These are phyloP conservation scores for Orbicella faveolata DNA, from an alignment of 64 coral and sea anemone genomes.

Conservation along the genomic window DNA sequence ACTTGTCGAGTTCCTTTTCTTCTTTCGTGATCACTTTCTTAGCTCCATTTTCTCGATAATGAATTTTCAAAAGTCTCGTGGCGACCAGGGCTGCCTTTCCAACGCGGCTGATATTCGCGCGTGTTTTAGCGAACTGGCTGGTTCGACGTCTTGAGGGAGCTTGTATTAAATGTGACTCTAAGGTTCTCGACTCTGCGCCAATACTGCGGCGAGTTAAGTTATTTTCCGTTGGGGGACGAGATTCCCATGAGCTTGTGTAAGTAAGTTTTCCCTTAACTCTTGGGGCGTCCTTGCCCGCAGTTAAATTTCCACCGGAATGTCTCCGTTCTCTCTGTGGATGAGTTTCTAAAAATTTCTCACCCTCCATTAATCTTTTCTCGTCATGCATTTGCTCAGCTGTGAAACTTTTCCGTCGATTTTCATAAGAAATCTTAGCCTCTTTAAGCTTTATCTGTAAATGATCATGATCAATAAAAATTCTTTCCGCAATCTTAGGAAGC, in stretches of 20 bases:
- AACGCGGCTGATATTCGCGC: background rate
- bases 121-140: background rate
- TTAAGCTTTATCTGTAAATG: background rate
- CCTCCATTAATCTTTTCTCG: background rate
- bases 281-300: background rate
- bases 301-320: background rate
- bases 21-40: background rate
- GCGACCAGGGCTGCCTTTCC: background rate
- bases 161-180: background rate
- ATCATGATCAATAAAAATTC: background rate
- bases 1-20: constrained; percentile 6
- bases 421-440: background rate
- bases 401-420: background rate
- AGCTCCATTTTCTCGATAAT: constrained; percentile 7
- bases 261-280: background rate
- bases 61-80: constrained; percentile 14
- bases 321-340: background rate
- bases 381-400: background rate
- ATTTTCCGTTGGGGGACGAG: background rate
- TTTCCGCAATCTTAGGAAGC: background rate
- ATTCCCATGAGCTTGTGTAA: background rate
- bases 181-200: background rate
- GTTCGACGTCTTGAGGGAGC: background rate
- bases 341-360: background rate
- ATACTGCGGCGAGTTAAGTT: background rate